A percentile compares a stretch with the other conserved stretches of the same genome.
Conservation (phyloP, 2,888 invertebrate genomes). For the Stictocephala bisonia region DNA sequence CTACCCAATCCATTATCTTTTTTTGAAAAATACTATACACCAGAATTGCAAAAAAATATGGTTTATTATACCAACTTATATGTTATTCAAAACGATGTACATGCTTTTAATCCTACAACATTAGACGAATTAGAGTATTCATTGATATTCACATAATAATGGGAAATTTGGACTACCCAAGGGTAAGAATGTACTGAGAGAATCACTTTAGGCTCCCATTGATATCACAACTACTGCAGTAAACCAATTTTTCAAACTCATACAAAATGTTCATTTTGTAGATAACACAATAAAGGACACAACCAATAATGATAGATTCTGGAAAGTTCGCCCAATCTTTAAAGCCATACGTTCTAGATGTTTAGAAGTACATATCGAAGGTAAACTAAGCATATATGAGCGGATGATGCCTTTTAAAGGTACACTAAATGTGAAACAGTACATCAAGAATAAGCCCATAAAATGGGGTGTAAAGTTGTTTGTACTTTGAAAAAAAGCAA, state of each 20-base stretch:
- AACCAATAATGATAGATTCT: slow-evolving; percentile 51
- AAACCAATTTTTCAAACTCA: slow-evolving; percentile 55
- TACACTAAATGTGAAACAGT: slow-evolving; percentile 57
- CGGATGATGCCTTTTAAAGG: slow-evolving; percentile 61
- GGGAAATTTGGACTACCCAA: slow-evolving; percentile 56
- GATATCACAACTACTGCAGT: slow-evolving; percentile 53
- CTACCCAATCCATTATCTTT: not conserved
- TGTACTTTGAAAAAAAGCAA: no score
- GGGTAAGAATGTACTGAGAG: slow-evolving; percentile 55
- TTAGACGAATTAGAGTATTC: slow-evolving; percentile 53
- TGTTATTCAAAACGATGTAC: slow-evolving; percentile 25
- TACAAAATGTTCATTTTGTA: slow-evolving; percentile 56
- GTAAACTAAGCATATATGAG: slow-evolving; percentile 57
- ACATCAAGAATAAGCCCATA: slow-evolving; percentile 58
- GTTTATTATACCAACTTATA: slow-evolving; percentile 25
- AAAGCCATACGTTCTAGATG: slow-evolving; percentile 51
- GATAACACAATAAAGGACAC: slow-evolving; percentile 47
- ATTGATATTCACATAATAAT: slow-evolving; percentile 56
- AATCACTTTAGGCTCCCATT: slow-evolving; percentile 49
- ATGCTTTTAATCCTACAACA: slow-evolving; percentile 15
- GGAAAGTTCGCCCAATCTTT: slow-evolving; percentile 55
- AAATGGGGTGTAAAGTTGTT: slow-evolving; percentile 59
- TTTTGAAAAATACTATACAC: not conserved
- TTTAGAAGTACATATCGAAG: slow-evolving; percentile 48
- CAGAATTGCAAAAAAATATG: not conserved